phyloP scores from a whole-genome alignment of 2,888 invertebrate species.

The Brachylomia viminalis region DNA sequence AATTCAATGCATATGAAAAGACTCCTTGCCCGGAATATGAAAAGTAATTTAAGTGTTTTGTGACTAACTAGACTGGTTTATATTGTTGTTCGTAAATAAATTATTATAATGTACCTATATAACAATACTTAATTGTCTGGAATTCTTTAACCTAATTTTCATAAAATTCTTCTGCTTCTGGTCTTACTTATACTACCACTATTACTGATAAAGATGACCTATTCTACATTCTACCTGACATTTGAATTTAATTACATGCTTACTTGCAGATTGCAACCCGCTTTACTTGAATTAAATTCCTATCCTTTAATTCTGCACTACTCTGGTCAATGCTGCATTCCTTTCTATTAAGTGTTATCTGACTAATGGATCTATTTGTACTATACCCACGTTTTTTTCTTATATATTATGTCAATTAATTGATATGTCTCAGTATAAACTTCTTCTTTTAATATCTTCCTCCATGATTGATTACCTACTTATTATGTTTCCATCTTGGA shows the following conservation, averaged over 20 bases:
- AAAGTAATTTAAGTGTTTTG: slow-evolving; percentile 70
- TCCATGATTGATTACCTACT: background rate
- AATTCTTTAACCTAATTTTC: background rate
- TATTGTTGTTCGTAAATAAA: slow-evolving; percentile 25
- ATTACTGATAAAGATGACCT: background rate
- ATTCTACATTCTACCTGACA: no score
- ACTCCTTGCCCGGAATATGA: slow-evolving; percentile 77
- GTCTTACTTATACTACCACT: background rate
- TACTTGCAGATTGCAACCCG: background rate
- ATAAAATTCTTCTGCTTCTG: background rate
- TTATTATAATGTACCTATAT: background rate
- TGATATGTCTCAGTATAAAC: background rate
- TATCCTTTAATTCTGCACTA: background rate
- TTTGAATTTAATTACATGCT: background rate
- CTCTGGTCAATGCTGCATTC: background rate
- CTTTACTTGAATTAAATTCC: background rate
- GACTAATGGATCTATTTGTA: background rate
- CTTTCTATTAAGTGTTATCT: background rate
- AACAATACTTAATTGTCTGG: background rate
- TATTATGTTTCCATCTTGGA: background rate
- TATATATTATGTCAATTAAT: background rate
- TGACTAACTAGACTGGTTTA: slow-evolving; percentile 15
- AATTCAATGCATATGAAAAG: slow-evolving; percentile 80
- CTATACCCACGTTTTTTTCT: background rate
- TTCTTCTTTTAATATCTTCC: background rate